Evolutionary conservation across 2,113 vertebrate genomes (phyloP).

Genomic region (Speoplatyrhinus poulsoni): DNA sequence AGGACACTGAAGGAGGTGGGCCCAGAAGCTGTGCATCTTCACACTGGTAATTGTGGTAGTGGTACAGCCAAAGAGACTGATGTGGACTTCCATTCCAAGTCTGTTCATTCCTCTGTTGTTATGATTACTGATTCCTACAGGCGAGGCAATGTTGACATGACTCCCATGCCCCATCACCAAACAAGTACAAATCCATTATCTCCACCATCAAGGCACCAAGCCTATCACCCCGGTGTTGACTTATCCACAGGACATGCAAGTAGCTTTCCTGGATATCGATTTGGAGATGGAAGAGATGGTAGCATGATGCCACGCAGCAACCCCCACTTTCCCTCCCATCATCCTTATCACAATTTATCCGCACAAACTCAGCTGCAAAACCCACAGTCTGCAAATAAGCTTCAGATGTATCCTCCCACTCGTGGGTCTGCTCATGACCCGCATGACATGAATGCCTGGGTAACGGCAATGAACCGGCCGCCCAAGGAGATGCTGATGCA

Average conservation of each 20-base stretch:
- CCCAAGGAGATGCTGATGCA: conserved; percentile 70
- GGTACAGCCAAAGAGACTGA: conserved; percentile 49
- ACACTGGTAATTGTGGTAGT: conserved; percentile 47
- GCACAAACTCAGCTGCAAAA: conserved; percentile 55
- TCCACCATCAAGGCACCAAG: conserved; percentile 68
- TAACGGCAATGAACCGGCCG: conserved; percentile 68
- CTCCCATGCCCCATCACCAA: conserved; percentile 57
- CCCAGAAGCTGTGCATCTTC: conserved; percentile 43
- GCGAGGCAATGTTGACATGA: conserved; percentile 58
- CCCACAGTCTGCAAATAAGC: conserved; percentile 59
- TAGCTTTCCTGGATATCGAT: conserved; percentile 67
- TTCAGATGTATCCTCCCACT: conserved; percentile 71
- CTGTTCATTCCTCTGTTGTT: conserved; percentile 55
- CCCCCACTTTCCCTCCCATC: conserved; percentile 66
- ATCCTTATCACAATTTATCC: conserved; percentile 66
- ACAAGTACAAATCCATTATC: conserved; percentile 67
- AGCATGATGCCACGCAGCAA: conserved; percentile 58
- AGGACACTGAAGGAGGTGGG: conserved; percentile 43
- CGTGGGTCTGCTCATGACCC: conserved; percentile 63
- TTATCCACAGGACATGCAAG: conserved; percentile 50
- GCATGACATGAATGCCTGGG: conserved; percentile 72
- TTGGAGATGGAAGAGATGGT: conserved; percentile 68
- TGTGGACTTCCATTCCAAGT: conserved; percentile 58
- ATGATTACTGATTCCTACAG: conserved; percentile 67
- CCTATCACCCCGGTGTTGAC: conserved; percentile 71